Conservation (phyloP, 2,113 vertebrate genomes). For the Etia nguti region DNA sequence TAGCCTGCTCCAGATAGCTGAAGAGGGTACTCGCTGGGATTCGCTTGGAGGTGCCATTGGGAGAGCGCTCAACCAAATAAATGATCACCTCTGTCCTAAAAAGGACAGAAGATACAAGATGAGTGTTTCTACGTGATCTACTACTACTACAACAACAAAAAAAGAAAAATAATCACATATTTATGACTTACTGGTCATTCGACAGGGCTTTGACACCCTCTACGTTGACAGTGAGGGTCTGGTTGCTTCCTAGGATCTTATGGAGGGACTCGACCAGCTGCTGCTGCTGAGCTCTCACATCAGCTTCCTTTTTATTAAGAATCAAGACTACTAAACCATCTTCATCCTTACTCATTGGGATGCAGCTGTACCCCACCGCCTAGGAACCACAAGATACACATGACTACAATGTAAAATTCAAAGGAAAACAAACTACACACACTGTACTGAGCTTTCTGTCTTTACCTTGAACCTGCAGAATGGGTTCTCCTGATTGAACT, state of each 20-base stretch:
- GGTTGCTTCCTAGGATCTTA: constrained; percentile 88
- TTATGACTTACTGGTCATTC: constrained; percentile 87
- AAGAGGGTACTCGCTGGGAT: constrained; percentile 83
- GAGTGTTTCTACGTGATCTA: neutral
- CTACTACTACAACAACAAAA: neutral
- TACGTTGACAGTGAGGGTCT: constrained; percentile 87
- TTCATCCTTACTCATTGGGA: constrained; percentile 91
- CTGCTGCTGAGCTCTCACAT: constrained; percentile 90
- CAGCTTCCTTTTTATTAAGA: constrained; percentile 88
- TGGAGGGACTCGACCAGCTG: constrained; percentile 94
- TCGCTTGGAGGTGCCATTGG: constrained; percentile 90
- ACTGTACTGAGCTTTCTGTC: fast-evolving
- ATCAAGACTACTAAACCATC: constrained; percentile 89
- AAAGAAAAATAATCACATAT: neutral
- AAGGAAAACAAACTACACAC: neutral
- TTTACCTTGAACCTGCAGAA: constrained; percentile 97
- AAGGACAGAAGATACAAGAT: neutral
- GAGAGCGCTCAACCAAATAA: constrained; percentile 91
- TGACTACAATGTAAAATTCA: neutral
- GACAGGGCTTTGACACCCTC: constrained; percentile 91
- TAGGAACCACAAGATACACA: constrained; percentile 36
- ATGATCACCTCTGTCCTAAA: constrained; percentile 91
- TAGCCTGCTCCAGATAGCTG: constrained; percentile 83
- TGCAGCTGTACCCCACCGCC: constrained; percentile 94
- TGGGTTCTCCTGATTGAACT: constrained; percentile 93